A percentile compares a stretch with the other conserved stretches of the same genome.
These are phyloP conservation scores for Knipowitschia caucasica DNA, from an alignment of 2,797 vertebrate genomes.

Conservation along the genomic window DNA sequence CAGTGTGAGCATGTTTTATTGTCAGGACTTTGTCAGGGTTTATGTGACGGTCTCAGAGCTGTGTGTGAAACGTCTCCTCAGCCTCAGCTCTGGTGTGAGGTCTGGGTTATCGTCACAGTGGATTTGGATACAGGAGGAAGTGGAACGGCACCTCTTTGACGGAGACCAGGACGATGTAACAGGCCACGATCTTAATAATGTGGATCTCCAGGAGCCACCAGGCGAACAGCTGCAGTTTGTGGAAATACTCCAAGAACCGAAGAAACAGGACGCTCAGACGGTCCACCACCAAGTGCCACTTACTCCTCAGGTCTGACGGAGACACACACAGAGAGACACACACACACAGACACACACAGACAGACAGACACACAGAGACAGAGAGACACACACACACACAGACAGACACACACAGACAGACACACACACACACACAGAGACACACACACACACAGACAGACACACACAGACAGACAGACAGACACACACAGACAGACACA, in stretches of 20 bases:
- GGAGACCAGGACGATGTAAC: slow-evolving; percentile 89
- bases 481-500: no score
- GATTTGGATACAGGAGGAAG: background rate
- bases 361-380: background rate
- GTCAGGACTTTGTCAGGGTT: no score
- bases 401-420: no score
- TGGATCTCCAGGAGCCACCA: slow-evolving; percentile 98
- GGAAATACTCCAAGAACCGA: slow-evolving; percentile 95
- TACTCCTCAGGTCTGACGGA: slow-evolving; percentile 87
- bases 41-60: no score
- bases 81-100: no score
- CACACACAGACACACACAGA: background rate
- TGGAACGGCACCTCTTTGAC: slow-evolving; percentile 87
- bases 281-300: slow-evolving; percentile 96
- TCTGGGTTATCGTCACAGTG: no score
- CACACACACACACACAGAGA: no score
- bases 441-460: no score
- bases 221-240: slow-evolving; percentile 93
- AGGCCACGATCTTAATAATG: slow-evolving; percentile 93
- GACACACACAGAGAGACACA: background rate
- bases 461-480: no score
- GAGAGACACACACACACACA: background rate
- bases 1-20: no score
- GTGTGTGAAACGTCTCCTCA: no score
- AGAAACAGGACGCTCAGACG: slow-evolving; percentile 94